These are phyloP conservation scores for Lophura nycthemera DNA, from an alignment of 2,113 vertebrate genomes.

Conservation along the genomic window DNA sequence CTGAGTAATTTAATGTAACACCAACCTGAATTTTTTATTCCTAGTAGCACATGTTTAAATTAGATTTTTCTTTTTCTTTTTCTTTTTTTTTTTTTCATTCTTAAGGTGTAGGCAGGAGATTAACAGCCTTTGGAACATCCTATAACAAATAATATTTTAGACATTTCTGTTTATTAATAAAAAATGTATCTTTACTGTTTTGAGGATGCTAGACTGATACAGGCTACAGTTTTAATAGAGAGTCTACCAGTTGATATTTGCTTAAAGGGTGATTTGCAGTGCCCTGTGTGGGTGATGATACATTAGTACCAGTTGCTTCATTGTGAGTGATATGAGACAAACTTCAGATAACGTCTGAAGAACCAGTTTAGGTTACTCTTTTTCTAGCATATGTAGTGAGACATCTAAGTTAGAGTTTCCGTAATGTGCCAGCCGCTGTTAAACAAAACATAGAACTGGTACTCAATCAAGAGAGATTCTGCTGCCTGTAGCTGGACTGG, in stretches of 20 bases:
- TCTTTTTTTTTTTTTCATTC: background rate
- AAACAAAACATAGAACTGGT: background rate
- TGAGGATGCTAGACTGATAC: background rate
- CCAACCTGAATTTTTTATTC: background rate
- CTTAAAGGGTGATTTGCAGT: background rate
- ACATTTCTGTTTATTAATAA: background rate
- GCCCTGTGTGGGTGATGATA: background rate
- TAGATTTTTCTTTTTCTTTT: background rate
- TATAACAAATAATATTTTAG: constrained; percentile 29
- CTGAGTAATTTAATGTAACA: background rate
- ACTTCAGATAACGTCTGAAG: background rate
- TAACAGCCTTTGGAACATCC: constrained; percentile 34
- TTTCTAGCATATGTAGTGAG: background rate
- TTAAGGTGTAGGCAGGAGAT: constrained; percentile 35
- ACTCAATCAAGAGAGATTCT: background rate
- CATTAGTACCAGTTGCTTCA: background rate
- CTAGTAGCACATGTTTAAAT: constrained; percentile 17
- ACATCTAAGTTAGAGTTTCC: background rate
- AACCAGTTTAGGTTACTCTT: background rate
- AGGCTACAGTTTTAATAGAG: background rate
- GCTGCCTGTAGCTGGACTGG: background rate
- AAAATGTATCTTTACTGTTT: background rate
- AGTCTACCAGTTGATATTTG: background rate
- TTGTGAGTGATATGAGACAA: background rate
- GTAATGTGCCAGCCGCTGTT: background rate